Base-by-base conservation (phyloP, 2,113 vertebrate genomes). In the Phalacrocorax pelagicus region DNA sequence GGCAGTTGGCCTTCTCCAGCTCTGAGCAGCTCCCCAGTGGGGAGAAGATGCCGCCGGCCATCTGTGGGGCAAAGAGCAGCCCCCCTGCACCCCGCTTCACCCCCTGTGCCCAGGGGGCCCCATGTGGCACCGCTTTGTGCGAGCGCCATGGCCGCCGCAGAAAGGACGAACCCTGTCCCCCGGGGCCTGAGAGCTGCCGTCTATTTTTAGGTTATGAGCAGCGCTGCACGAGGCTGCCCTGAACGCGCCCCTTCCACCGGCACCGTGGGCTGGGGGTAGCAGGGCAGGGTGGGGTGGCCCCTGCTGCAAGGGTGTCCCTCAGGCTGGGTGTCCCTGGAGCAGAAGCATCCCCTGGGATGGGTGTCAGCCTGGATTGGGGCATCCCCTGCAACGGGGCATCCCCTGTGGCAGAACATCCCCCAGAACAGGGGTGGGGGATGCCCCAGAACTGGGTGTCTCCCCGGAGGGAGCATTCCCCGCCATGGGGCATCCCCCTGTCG, bases 1-100 rank as follows among this genome's bases (percentile, higher is more conserved):
- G 99, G 94, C 98, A 97, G 47, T 97, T 98, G 6, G 96, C 95
- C 10, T 98, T 97, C 42, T 99, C 99, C 97, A 98, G 97, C 54
- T 98, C 97, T 4, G 96, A 98, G 59, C 97, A 97, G 81, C 96
- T 98, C 58, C 99, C 98, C 96, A 98, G 69, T 1, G 97, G 98
- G 69, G 95, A 93, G 96, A 99, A 99, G 88, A 99, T 98, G 49
- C 97, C 97, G 30, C 99, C 99, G 0, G 99, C 98, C 99, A 99
- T 99, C 98, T 98, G 96, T 2, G 13, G 55, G 42, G 18, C 32
- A 63, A 71, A 71, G n/a, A 63, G 51, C 1, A 6, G 49, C 3
- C 49, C 23, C 69, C 42, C 52, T 5, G 2, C 3, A 2, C 59
- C 44, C 36, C 8, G 0, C 55, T 23, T 74, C 34, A 75, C 51